Percentiles rank a stretch among this genome's conserved stretches.
These are phyloP conservation scores for Coregonus suidteri DNA, from an alignment of 2,797 vertebrate genomes.

Conservation along the genomic window DNA sequence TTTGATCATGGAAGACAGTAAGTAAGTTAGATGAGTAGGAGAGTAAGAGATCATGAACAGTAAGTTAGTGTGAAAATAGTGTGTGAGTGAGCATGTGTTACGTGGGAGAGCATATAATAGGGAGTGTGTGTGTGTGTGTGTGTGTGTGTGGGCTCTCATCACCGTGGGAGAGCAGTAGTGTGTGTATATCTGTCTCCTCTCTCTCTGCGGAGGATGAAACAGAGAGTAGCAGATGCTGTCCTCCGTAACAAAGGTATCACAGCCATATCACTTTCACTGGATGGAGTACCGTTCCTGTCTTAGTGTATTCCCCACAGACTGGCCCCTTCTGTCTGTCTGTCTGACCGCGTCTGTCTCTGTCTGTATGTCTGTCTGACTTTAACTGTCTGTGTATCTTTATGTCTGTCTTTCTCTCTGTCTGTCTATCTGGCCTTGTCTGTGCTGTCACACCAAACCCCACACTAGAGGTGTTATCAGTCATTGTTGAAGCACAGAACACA, in stretches of 20 bases:
- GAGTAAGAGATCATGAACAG: neutral
- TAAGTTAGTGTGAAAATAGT: neutral
- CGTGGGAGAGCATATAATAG: neutral
- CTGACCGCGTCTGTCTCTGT: neutral
- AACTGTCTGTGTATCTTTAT: too few relatives aligned
- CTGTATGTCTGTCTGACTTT: too few relatives aligned
- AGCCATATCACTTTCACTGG: conserved; percentile 5
- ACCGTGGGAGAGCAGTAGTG: neutral
- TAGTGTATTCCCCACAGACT: neutral
- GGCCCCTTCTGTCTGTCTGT: neutral
- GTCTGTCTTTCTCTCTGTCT: neutral
- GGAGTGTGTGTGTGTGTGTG: neutral
- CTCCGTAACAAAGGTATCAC: neutral
- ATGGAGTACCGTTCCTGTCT: neutral
- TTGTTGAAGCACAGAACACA: neutral
- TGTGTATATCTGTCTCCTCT: neutral
- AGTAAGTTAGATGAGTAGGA: neutral
- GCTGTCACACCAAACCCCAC: neutral
- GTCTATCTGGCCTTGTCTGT: neutral
- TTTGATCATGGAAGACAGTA: neutral
- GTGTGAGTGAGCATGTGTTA: neutral
- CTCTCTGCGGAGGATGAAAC: neutral
- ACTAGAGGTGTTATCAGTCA: neutral
- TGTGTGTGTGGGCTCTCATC: neutral
- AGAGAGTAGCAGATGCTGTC: conserved; percentile 8